Evolutionary conservation across 2,113 vertebrate genomes (phyloP).

Genomic region (Cygnus atratus): DNA sequence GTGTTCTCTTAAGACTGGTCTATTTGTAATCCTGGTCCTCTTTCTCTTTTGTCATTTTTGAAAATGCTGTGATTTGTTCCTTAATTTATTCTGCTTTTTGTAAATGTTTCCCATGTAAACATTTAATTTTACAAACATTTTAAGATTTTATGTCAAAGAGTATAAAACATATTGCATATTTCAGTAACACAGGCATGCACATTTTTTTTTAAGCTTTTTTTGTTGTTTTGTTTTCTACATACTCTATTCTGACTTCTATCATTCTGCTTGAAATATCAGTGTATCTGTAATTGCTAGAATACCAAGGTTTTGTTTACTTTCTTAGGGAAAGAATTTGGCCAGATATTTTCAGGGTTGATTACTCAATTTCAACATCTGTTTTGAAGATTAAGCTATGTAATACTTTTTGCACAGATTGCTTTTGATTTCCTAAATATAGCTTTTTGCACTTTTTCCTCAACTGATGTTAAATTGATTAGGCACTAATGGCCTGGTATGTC

Average conservation of each 20-base stretch:
- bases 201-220: background rate
- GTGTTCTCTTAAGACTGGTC: background rate
- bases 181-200: background rate
- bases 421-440: slow-evolving; percentile 27
- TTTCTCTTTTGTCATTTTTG: background rate
- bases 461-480: slow-evolving; percentile 12
- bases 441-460: slow-evolving; percentile 10
- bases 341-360: background rate
- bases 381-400: background rate
- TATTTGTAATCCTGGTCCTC: background rate
- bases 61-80: background rate
- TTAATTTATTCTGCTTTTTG: background rate
- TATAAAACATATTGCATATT: background rate
- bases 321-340: background rate
- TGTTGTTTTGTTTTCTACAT: background rate
- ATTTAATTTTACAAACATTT: background rate
- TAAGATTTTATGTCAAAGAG: background rate
- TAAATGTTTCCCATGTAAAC: background rate
- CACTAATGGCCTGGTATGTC: background rate
- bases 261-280: background rate
- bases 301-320: background rate
- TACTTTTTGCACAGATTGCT: background rate
- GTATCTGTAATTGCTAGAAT: background rate
- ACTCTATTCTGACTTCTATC: background rate
- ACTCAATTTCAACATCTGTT: background rate